phyloP scores from a whole-genome alignment of 2,797 vertebrate genomes.

The Rhynchotus rufescens region DNA sequence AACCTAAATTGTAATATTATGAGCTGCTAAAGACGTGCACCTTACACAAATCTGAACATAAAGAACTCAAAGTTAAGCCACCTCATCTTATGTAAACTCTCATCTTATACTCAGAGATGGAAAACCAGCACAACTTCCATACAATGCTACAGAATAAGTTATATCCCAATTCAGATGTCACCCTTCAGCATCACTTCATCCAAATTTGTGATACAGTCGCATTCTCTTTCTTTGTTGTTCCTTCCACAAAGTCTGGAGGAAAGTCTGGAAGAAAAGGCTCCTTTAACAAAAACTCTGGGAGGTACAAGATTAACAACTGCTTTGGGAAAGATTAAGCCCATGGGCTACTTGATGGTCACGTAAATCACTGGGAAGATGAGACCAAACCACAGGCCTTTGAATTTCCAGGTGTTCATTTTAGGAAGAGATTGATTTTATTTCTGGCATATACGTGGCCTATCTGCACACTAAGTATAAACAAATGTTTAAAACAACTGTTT shows the following conservation, averaged over 20 bases:
- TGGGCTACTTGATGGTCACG: background rate
- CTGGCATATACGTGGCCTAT: background rate
- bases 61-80: background rate
- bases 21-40: background rate
- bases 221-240: background rate
- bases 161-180: background rate
- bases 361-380: background rate
- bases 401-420: background rate
- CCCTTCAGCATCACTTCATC: background rate
- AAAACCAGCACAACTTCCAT: slow-evolving; percentile 4
- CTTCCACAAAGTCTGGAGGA: background rate
- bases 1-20: background rate
- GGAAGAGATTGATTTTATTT: background rate
- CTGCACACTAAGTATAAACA: background rate
- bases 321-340: background rate
- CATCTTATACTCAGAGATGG: background rate
- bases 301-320: background rate
- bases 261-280: background rate
- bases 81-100: background rate
- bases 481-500: background rate
- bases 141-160: background rate
- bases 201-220: background rate
- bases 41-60: background rate
- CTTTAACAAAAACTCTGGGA: background rate
- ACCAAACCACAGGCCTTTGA: background rate